Evolutionary conservation across 2,113 vertebrate species (phyloP), one percentile per base, ranked within the genome.

Genomic region (Odobenus rosmarus): DNA sequence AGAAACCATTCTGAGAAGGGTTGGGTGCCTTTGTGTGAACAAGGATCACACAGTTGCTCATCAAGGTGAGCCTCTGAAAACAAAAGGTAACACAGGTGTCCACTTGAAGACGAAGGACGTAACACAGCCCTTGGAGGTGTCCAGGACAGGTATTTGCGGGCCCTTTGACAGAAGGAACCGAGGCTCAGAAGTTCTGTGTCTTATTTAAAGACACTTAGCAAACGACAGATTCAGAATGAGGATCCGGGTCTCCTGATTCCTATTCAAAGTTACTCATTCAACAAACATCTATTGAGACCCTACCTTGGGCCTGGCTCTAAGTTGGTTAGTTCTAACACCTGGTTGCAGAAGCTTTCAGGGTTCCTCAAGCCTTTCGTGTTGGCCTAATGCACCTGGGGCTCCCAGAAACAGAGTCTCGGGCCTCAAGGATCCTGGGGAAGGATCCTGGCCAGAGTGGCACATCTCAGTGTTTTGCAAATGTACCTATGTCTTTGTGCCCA

Each of bases 161-260:
- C 49, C 39, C 23, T 79, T 86, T 86, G 64, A 76, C 21, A 62
- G 33, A 23, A 80, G 46, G 92, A 95, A 86, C 39, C 18, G 80
- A 96, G 64, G 31, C n/a, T n/a, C 62, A 57, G n/a, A 93, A 57
- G 26, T 49, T 55, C 42, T 46, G 42, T 13, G 3, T 88, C 74
- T 88, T 77, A 77, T 53, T 80, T 76, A 57, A 85, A 93, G 89
- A 57, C 24, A 62, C 4, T 81, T 88, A 83, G 31, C 87, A 67
- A 86, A 24, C 19, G 88, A 74, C 74, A n/a, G 74, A 86, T 69
- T 33, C 5, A 67, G 39, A 21, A 31, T 26, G 51, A 28, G 46
- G 74, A 83, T 61, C 72, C 79, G 42, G 39, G 39, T 91, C 53
- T 96, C 82, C 59, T 67, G 85, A 89, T 80, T 89, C 49, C 82